phyloP scores from a whole-genome alignment of 2,113 vertebrate species.

The Butorides virescens region DNA sequence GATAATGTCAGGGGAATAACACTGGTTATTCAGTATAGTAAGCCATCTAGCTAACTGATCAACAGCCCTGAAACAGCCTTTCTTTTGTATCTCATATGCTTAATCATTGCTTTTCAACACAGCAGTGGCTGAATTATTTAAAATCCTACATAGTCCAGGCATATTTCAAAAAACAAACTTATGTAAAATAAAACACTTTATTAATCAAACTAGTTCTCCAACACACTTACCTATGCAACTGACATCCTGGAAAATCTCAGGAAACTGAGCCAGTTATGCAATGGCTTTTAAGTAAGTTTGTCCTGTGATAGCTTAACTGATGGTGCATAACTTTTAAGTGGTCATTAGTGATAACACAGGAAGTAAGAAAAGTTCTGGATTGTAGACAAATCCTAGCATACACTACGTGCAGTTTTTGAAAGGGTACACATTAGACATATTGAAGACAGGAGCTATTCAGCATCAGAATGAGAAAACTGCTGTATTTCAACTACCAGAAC shows the following conservation, averaged over 20 bases:
- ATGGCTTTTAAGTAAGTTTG: neutral
- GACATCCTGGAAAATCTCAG: neutral
- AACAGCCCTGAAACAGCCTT: neutral
- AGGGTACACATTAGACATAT: neutral
- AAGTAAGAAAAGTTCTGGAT: neutral
- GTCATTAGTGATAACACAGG: neutral
- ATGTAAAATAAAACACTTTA: neutral
- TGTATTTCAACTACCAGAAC: neutral
- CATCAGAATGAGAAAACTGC: neutral
- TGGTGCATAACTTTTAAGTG: neutral
- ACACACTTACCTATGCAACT: neutral
- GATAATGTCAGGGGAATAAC: neutral
- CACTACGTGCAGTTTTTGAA: neutral
- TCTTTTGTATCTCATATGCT: neutral
- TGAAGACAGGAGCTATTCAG: neutral
- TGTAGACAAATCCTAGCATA: neutral
- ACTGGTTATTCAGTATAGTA: neutral
- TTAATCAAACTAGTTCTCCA: neutral
- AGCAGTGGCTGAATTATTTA: neutral
- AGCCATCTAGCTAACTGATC: neutral
- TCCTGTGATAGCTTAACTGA: neutral
- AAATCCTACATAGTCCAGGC: neutral
- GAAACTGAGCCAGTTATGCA: neutral
- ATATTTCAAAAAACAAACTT: neutral
- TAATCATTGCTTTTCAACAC: neutral